Conservation (phyloP, 2,797 vertebrate genomes). For the Eulemur coronatus region DNA sequence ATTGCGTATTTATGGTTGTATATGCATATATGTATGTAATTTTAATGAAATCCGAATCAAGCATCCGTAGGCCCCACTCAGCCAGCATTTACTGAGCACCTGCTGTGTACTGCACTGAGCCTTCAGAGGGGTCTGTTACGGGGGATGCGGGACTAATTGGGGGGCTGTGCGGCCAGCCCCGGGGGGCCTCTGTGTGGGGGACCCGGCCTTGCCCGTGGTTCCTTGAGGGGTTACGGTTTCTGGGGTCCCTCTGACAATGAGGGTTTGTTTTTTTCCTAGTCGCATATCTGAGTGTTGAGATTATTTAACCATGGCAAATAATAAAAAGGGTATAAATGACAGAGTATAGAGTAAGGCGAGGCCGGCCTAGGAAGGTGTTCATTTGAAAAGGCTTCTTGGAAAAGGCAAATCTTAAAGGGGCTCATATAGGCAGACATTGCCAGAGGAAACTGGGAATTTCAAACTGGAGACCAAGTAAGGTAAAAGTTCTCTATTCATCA, state of each 20-base stretch:
- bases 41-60: background rate
- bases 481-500: background rate
- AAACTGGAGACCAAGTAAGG: background rate
- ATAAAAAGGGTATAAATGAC: background rate
- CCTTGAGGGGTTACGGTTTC: background rate
- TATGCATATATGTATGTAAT: accelerated
- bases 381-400: background rate
- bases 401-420: background rate
- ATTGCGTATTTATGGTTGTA: background rate
- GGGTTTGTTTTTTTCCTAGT: background rate
- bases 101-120: background rate
- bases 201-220: background rate
- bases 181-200: too few species aligned
- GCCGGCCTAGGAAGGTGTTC: background rate
- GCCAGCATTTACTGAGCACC: background rate
- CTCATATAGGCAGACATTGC: background rate
- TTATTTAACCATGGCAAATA: background rate
- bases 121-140: background rate
- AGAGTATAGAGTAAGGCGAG: background rate
- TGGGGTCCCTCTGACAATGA: background rate
- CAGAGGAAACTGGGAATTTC: background rate
- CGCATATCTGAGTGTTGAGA: too few species aligned
- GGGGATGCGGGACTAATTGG: too few species aligned
- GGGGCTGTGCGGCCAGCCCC: background rate
- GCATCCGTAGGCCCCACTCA: background rate